Base-by-base conservation (phyloP, 2,113 vertebrate species). In the Cryptotis parvus region DNA sequence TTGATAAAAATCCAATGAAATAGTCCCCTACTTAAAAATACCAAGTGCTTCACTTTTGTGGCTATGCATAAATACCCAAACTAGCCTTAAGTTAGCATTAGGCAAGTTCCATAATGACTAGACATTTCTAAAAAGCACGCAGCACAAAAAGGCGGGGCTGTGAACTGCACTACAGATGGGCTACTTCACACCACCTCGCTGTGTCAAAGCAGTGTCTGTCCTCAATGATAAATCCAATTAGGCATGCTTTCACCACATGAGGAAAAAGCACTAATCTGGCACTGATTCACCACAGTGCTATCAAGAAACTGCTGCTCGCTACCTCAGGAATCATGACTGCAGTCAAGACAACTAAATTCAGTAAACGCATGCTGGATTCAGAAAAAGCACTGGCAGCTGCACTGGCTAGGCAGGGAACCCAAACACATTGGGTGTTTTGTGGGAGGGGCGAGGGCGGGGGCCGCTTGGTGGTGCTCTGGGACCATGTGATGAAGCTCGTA, bases 181-280 rank as follows among this genome's bases (percentile, higher is more conserved):
- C 3, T 31, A 88, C 89, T 87, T 72, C 3, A 6, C 24, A 83
- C 35, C 77, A 91, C 70, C 84, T 72, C 92, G 55, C 87, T 93
- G 49, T 72, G 68, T 76, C 85, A 89, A 14, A 75, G n/a, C 58
- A 81, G 78, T 73, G 43, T 77, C 63, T 85, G 73, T 49, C 72
- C 79, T 76, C 76, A 66, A 9, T 66, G 78, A 92, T 83, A 86
- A 93, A 91, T 58, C 83, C 76, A 91, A 81, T 65, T 72, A 91
- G 89, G 85, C 33, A 73, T 33, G 29, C 65, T 78, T 84, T 82
- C 66, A 16, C 72, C 84, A 76, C 84, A 86, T 82, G 10, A 37
- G 39, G 84, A 89, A 37, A 92, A 78, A 79, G 39, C 43, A 68
- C 41, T 78, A 49, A 84, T 79, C 35, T 84, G 61, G 29, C 15